Base-by-base conservation (phyloP, 2,888 invertebrate genomes). In the Brachyptera risi region DNA sequence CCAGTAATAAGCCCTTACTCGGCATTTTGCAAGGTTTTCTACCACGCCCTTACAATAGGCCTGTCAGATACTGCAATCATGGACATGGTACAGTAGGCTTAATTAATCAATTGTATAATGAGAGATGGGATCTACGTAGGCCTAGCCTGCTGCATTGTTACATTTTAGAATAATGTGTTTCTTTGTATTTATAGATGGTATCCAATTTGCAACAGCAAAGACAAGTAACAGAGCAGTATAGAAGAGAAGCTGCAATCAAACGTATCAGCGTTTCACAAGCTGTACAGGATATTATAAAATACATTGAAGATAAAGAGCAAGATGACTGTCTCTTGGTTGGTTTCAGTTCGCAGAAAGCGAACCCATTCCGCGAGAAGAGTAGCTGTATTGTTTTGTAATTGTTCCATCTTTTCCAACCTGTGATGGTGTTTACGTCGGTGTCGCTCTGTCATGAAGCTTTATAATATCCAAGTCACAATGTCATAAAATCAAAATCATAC, bases 361-460 rank as follows among this genome's bases (percentile, higher is more conserved):
- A 96, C 78, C 96, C 96, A 26, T 96, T 94, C 81, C 86, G 94
- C 67, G 95, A 95, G 77, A 95, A 95, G 79, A 92, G 89, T 73
- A 88, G 91, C 63, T 95, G 95, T 79, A 83, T 51, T 23, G 44
- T 65, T 51, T 38, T 65, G 49, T 64, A 64, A 60, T 19, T 21
- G 37, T 31, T 31, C n/a, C n/a, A n/a, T n/a, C n/a, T n/a, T n/a
- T n/a, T n/a, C n/a, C n/a, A n/a, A n/a, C n/a, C n/a, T n/a, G n/a
- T n/a, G n/a, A n/a, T n/a, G n/a, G n/a, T n/a, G n/a, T n/a, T n/a
- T n/a, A n/a, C n/a, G n/a, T n/a, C n/a, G n/a, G n/a, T n/a, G n/a
- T n/a, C n/a, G n/a, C n/a, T n/a, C n/a, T n/a, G n/a, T n/a, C n/a
- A n/a, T n/a, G n/a, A n/a, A n/a, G n/a, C n/a, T n/a, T n/a, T n/a